Conservation (phyloP, 2,888 invertebrate genomes). For the Ectobius pallidus region DNA sequence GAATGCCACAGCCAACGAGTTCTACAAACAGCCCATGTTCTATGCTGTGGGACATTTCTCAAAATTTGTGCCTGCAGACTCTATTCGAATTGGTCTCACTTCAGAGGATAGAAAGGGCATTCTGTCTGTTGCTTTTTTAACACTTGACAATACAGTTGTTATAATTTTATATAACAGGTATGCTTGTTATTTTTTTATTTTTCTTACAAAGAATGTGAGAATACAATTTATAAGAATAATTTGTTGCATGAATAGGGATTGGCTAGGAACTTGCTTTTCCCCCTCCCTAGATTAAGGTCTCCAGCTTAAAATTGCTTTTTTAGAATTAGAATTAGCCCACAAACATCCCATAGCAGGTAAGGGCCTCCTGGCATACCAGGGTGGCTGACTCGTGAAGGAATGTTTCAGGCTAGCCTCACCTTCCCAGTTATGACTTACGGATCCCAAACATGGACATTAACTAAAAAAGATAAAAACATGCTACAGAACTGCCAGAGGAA, state of each 20-base stretch:
- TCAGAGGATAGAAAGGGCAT: conserved; percentile 5
- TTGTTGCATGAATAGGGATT: background rate
- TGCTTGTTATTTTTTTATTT: conserved; percentile 41
- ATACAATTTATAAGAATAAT: too few relatives aligned
- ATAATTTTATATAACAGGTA: conserved; percentile 59
- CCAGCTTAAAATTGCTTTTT: background rate
- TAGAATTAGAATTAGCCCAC: too few relatives aligned
- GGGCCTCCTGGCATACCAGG: too few relatives aligned
- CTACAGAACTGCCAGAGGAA: background rate
- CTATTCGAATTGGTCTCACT: conserved; percentile 54
- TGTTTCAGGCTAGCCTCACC: too few relatives aligned
- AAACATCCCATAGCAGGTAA: too few relatives aligned
- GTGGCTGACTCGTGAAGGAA: too few relatives aligned
- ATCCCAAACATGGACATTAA: too few relatives aligned
- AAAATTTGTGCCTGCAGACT: conserved; percentile 70
- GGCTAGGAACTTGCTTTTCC: background rate
- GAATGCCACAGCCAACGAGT: conserved; percentile 64
- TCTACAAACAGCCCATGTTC: too few relatives aligned
- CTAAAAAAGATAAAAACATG: too few relatives aligned
- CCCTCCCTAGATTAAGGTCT: background rate
- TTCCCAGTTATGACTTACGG: background rate
- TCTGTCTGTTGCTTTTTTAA: conserved; percentile 25
- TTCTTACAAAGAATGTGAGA: too few relatives aligned
- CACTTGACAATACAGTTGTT: conserved; percentile 13
- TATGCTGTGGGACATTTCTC: conserved; percentile 84